Conservation (phyloP, 2,888 invertebrate species). For the Nysson spinosus region DNA sequence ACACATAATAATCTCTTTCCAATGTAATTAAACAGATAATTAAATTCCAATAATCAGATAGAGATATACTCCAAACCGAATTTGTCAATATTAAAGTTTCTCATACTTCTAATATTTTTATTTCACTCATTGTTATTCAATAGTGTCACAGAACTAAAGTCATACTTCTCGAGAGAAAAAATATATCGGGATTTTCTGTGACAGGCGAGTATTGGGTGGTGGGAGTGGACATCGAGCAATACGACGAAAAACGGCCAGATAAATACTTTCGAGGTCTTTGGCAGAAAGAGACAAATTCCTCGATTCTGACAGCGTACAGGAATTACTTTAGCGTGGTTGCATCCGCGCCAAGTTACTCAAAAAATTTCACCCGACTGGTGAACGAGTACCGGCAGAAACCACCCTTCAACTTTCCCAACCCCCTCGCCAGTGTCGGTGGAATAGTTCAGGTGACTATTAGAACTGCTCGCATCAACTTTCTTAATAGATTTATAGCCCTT, state of each 20-base stretch:
- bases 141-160: too few species aligned
- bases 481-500: too few species aligned
- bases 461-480: slow-evolving; percentile 8
- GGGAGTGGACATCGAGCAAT: slow-evolving; percentile 93
- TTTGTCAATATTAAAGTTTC: too few species aligned
- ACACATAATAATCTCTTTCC: too few species aligned
- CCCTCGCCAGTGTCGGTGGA: slow-evolving; percentile 84
- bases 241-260: slow-evolving; percentile 86
- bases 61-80: too few species aligned
- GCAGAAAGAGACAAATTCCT: slow-evolving; percentile 78
- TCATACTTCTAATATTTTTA: too few species aligned
- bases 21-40: too few species aligned
- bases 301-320: slow-evolving; percentile 85
- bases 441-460: slow-evolving; percentile 74
- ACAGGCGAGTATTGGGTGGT: slow-evolving; percentile 96
- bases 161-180: too few species aligned
- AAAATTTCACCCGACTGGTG: slow-evolving; percentile 86
- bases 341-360: slow-evolving; percentile 85
- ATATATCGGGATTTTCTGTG: slow-evolving; percentile 37
- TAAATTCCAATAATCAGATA: too few species aligned
- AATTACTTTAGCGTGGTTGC: slow-evolving; percentile 91
- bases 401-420: slow-evolving; percentile 93
- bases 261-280: slow-evolving; percentile 89
- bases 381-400: slow-evolving; percentile 90
- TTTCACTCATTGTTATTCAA: too few species aligned